Conservation (phyloP, 2,797 vertebrate genomes). For the Strix occidentalis region DNA sequence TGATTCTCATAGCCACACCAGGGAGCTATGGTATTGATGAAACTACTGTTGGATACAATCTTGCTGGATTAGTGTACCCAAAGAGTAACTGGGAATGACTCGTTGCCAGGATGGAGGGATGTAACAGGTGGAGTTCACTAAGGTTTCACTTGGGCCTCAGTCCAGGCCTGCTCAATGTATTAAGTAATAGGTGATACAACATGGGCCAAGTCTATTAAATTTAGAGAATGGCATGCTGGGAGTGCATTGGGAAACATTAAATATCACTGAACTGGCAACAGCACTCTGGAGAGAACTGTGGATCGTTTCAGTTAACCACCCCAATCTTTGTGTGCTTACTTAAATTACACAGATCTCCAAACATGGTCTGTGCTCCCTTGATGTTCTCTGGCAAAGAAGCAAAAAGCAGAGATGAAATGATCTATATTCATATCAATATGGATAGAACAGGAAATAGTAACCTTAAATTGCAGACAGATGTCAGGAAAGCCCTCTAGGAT, state of each 20-base stretch:
- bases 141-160: not conserved
- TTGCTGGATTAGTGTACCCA: not conserved
- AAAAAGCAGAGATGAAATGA: not conserved
- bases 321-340: not conserved
- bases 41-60: not conserved
- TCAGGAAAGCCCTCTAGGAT: not conserved
- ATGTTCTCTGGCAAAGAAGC: not conserved
- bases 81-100: not conserved
- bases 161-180: not conserved
- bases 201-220: not conserved
- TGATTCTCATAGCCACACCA: not conserved
- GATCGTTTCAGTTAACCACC: not conserved
- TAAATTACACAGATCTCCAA: not conserved
- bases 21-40: not conserved
- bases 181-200: not conserved
- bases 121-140: not conserved
- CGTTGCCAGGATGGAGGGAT: not conserved
- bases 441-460: not conserved
- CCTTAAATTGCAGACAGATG: not conserved
- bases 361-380: fast-evolving
- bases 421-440: not conserved
- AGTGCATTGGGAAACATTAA: not conserved
- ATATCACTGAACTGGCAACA: not conserved
- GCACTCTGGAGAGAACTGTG: not conserved
- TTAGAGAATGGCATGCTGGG: not conserved